Percentiles rank a stretch among this genome's conserved stretches.
Evolutionary conservation across 2,113 vertebrate genomes (phyloP).

Genomic region (Zingel zingel): DNA sequence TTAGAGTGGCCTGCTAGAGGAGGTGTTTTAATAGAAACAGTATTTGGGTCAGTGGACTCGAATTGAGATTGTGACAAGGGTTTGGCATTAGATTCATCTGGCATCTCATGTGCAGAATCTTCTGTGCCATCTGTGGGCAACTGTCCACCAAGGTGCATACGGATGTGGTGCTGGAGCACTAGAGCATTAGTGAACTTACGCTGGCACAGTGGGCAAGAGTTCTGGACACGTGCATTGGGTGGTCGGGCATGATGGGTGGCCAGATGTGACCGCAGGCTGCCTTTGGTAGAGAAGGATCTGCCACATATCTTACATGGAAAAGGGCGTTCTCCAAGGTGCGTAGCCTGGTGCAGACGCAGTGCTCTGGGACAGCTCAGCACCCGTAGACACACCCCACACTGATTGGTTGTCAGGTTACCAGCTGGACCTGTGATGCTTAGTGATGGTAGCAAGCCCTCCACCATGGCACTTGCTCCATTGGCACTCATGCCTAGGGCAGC

Average conservation of each 20-base stretch:
- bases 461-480: slow-evolving; percentile 65
- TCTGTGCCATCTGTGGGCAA: slow-evolving; percentile 86
- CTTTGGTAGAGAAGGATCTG: slow-evolving; percentile 92
- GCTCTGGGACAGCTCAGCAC: slow-evolving; percentile 93
- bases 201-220: slow-evolving; percentile 92
- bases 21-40: slow-evolving; percentile 50
- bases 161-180: slow-evolving; percentile 93
- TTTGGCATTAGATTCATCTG: slow-evolving; percentile 59
- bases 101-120: slow-evolving; percentile 60
- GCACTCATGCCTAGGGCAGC: slow-evolving; percentile 79
- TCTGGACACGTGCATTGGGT: slow-evolving; percentile 87
- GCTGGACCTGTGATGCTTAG: slow-evolving; percentile 63
- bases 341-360: slow-evolving; percentile 91
- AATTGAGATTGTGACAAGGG: slow-evolving; percentile 61
- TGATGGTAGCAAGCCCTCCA: slow-evolving; percentile 73
- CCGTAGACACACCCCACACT: slow-evolving; percentile 91
- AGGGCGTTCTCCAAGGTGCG: slow-evolving; percentile 91
- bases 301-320: slow-evolving; percentile 95
- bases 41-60: slow-evolving; percentile 57
- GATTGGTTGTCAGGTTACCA: slow-evolving; percentile 85
- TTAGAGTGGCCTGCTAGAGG: slow-evolving; percentile 48
- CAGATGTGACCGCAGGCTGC: slow-evolving; percentile 91
- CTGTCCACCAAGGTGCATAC: slow-evolving; percentile 94
- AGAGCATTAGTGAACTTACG: slow-evolving; percentile 94
- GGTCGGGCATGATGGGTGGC: slow-evolving; percentile 91